Evolutionary conservation across 1,140 invertebrate genomes (phyloP), one percentile per base, ranked within the genome.

Genomic region (Pteromalus puparum): DNA sequence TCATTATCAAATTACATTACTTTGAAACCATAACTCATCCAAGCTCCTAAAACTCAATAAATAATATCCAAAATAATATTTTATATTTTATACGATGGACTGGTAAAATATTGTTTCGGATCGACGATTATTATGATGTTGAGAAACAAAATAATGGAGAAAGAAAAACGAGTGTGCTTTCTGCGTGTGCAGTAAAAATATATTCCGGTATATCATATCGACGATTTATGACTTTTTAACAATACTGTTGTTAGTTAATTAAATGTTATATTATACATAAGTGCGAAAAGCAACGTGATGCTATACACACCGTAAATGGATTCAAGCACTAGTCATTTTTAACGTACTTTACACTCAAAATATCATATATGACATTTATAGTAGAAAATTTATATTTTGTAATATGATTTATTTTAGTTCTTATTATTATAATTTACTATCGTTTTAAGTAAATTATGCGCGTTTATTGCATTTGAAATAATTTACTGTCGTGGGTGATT

Each of bases 191-290:
- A 46, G 34, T 28, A 68, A 73, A 61, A 12, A 18, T 61, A 61
- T 61, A 75, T 74, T 42, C 72, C 34, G 34, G 15, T n/a, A 21
- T 74, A 46, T 42, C 48, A 46, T 38, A 30, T 10, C 38, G 46
- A 61, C 38, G 21, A 24, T 73, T 81, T 73, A 61, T 48, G 70
- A 81, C 21, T 75, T 76, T 42, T 53, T 38, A 26, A 53, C 67
- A 46, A 30, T 68, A 24, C 38, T 30, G 46, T 82, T 74, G 53
- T 61, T 74, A 83, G 53, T 76, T 76, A 15, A 75, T 83, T 76
- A 42, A 76, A 42, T 74, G 75, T 67, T 76, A 65, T 30, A 28
- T 81, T 73, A 48, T 67, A 61, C 42, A 28, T 15, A 82, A 24
- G 24, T n/a, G n/a, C 18, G 26, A 78, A 24, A 86, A 85, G 38